Evolutionary conservation across 2,797 vertebrate species (phyloP).

Genomic region (Sebastes ruberrimus): DNA sequence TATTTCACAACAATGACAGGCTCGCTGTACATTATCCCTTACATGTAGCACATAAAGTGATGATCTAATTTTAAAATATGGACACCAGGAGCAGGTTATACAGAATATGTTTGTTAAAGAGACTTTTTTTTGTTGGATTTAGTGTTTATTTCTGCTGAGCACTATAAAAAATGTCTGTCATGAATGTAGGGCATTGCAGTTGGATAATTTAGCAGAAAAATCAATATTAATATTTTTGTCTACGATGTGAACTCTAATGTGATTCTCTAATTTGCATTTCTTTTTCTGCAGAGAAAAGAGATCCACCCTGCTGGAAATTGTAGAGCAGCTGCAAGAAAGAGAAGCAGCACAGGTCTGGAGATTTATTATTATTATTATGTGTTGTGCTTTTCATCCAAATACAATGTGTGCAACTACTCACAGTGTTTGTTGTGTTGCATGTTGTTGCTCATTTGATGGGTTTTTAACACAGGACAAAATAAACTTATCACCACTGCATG

Average conservation of each 20-base stretch:
- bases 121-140: background rate
- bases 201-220: background rate
- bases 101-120: background rate
- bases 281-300: conserved; percentile 81
- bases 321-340: conserved; percentile 94
- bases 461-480: background rate
- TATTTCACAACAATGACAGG: too few relatives aligned
- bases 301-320: conserved; percentile 91
- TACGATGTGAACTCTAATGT: background rate
- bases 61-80: too few relatives aligned
- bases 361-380: background rate
- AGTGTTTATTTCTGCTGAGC: background rate
- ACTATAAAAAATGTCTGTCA: background rate
- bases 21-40: too few relatives aligned
- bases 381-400: background rate
- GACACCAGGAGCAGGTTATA: background rate
- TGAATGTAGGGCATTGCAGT: background rate
- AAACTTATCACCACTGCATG: background rate
- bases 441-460: background rate
- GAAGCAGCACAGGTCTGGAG: conserved; percentile 87
- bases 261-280: background rate
- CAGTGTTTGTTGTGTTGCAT: background rate
- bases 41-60: background rate
- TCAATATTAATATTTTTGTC: background rate
- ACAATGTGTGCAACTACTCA: background rate